Base-by-base conservation (phyloP, 2,797 vertebrate genomes). In the Notamacropus eugenii region DNA sequence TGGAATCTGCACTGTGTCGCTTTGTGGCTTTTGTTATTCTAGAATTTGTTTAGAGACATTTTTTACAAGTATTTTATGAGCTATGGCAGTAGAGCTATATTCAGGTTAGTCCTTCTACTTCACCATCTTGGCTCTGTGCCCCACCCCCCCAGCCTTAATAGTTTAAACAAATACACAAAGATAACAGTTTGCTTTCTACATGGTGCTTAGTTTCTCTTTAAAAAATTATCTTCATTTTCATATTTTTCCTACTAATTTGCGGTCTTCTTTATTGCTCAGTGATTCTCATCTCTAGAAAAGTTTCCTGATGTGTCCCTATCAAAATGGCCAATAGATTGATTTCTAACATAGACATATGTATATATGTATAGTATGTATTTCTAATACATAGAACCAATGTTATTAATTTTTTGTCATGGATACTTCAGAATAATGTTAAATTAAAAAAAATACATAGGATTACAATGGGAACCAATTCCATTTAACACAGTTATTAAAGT, bases 241-340 rank as follows among this genome's bases (percentile, higher is more conserved):
- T 74, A 74, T 40, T 74, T 5, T 8, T 40, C 40, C 93, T 46
- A 52, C 4, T 92, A 46, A 62, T 91, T 96, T 91, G 74, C 29
- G 58, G 95, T 90, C 54, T 94, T 56, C 74, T 90, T 96, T 91
- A 55, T 95, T 95, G 87, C 90, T 59, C 59, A 92, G 22, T 95
- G 90, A 92, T 12, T 56, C 92, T 92, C 55, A 92, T 87, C 19
- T 95, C 91, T 92, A 10, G 55, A 93, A 95, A 95, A 12, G 13
- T 55, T 22, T 82, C n/a, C 19, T 27, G 6, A 19, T 46, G 0
- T 82, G 19, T 46, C 67, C 40, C 24, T 40, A 82, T 46, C n/a
- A 46, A 82, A 82, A 46, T 82, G 2, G 6, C 6, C 67, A 46
- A 24, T 46, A 22, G 4, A 1, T 82, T 46, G 6, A 40, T 82